Conservation (phyloP, 1,140 invertebrate species). For the Caenorhabditis latens region DNA sequence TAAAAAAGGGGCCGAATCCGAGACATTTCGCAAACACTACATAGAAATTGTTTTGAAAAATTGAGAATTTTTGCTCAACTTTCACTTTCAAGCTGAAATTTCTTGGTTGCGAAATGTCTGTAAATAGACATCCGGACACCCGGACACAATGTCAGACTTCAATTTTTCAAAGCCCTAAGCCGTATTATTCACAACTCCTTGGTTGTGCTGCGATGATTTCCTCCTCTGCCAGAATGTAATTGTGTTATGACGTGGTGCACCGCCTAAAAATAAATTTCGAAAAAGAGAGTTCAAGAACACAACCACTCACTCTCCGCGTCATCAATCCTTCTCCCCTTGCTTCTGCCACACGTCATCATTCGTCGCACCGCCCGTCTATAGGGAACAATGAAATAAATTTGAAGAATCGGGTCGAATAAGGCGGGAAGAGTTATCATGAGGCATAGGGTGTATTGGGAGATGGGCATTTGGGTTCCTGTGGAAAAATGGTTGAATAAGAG, state of each 20-base stretch:
- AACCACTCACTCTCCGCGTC: not conserved
- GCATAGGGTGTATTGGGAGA: constrained; percentile 21
- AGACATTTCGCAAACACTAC: too few relatives aligned
- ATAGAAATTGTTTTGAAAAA: too few relatives aligned
- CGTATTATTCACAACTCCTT: not conserved
- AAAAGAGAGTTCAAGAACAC: not conserved
- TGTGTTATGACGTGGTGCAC: not conserved
- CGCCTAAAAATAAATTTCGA: not conserved
- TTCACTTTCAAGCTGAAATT: too few relatives aligned
- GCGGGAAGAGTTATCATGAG: constrained; percentile 33
- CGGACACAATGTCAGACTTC: too few relatives aligned
- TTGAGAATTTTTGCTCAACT: too few relatives aligned
- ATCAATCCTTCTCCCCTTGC: not conserved
- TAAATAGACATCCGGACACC: too few relatives aligned
- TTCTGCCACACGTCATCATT: not conserved
- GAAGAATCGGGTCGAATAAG: constrained; percentile 11
- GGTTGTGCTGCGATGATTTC: not conserved
- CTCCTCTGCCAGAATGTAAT: not conserved
- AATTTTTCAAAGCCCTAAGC: too few relatives aligned
- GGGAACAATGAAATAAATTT: constrained; percentile 46
- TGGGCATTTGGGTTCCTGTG: not conserved
- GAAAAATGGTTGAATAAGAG: not conserved
- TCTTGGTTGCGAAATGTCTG: too few relatives aligned
- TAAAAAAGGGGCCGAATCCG: too few relatives aligned
- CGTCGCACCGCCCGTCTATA: not conserved